These are phyloP conservation scores for Rhodinocichla rosea DNA, from an alignment of 2,113 vertebrate genomes.

Conservation along the genomic window DNA sequence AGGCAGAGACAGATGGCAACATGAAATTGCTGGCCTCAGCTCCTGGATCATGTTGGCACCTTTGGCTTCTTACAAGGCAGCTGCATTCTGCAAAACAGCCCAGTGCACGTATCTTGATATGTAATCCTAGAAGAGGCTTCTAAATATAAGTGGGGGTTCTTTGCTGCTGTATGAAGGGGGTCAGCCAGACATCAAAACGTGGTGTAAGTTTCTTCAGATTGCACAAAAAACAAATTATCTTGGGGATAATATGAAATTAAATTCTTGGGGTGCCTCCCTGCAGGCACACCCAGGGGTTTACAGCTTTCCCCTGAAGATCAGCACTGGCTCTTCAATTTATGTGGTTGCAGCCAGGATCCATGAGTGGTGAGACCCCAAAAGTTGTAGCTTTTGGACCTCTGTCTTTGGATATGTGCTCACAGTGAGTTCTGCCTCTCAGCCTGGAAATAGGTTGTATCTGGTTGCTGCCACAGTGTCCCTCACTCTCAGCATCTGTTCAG, in stretches of 20 bases:
- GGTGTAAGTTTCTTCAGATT: neutral
- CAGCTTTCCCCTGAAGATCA: neutral
- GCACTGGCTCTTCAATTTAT: neutral
- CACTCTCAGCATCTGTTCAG: neutral
- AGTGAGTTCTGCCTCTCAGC: neutral
- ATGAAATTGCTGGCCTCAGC: constrained; percentile 74
- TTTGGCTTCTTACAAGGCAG: constrained; percentile 67
- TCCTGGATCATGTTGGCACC: constrained; percentile 71
- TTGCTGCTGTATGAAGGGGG: neutral
- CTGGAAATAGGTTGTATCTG: neutral
- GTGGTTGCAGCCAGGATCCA: neutral
- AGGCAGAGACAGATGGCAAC: constrained; percentile 80
- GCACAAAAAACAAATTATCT: neutral
- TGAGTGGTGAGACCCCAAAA: neutral
- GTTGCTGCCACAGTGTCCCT: neutral
- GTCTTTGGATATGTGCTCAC: neutral
- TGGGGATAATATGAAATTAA: neutral
- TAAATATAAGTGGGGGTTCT: constrained; percentile 79
- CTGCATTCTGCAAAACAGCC: constrained; percentile 79
- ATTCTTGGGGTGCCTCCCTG: neutral
- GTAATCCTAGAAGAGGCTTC: constrained; percentile 77
- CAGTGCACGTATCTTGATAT: constrained; percentile 77
- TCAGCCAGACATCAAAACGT: neutral
- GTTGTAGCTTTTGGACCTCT: neutral
- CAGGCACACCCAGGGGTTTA: neutral